A percentile compares a stretch with the other conserved stretches of the same genome.
Conservation (phyloP, 2,888 invertebrate species). For the Eurois occulta region DNA sequence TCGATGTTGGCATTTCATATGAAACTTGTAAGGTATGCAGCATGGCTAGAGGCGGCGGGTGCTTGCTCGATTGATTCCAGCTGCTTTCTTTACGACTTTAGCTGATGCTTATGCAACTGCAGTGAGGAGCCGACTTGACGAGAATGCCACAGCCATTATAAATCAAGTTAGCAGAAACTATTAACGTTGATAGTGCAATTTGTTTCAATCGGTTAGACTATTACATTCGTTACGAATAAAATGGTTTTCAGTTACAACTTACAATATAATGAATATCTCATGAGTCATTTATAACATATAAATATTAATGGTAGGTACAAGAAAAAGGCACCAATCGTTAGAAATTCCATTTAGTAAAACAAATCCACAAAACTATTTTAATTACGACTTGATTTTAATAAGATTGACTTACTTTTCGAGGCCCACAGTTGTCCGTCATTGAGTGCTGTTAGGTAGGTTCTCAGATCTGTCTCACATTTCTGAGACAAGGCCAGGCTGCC, state of each 20-base stretch:
- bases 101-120: conserved; percentile 67
- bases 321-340: not conserved
- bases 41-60: conserved; percentile 21
- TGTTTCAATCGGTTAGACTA: conserved; percentile 6
- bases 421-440: conserved; percentile 94
- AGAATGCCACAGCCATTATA: conserved; percentile 61
- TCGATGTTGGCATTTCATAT: conserved; percentile 33
- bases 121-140: conserved; percentile 46
- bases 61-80: conserved; percentile 25
- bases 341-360: not conserved
- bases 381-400: too few relatives aligned
- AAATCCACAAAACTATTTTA: not conserved
- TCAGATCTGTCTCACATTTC: conserved; percentile 90
- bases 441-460: conserved; percentile 90
- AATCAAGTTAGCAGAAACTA: conserved; percentile 43
- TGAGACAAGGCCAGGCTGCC: conserved; percentile 83
- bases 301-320: too few relatives aligned
- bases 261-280: not conserved
- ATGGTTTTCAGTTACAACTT: not conserved
- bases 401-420: conserved; percentile 92
- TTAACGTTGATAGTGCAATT: conserved; percentile 43
- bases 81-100: conserved; percentile 64
- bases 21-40: conserved; percentile 48
- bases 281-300: not conserved
- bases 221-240: not conserved